These are phyloP conservation scores for Oreochromis tanganicae DNA, from an alignment of 2,113 vertebrate species.

Conservation along the genomic window DNA sequence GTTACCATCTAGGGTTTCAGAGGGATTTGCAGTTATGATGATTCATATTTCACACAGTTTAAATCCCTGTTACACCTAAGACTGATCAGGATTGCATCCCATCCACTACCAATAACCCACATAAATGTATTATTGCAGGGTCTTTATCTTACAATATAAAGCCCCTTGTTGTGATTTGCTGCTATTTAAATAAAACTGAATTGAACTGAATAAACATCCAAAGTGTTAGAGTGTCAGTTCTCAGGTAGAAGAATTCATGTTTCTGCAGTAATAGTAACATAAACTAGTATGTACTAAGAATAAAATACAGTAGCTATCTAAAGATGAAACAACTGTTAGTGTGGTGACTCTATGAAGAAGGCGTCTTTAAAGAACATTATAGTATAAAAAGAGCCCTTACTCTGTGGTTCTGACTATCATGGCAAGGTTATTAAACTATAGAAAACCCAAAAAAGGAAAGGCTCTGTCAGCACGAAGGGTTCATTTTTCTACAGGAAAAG, in stretches of 20 bases:
- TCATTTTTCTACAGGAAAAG: neutral
- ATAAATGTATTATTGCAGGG: neutral
- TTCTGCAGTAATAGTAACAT: neutral
- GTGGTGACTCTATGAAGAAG: neutral
- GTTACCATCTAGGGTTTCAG: neutral
- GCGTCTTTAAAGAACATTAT: neutral
- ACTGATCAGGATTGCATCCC: neutral
- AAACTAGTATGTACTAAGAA: neutral
- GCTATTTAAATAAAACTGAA: neutral
- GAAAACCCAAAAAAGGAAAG: neutral
- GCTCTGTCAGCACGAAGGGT: neutral
- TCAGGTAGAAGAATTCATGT: neutral
- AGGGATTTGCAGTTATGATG: neutral
- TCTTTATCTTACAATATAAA: neutral
- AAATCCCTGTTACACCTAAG: neutral
- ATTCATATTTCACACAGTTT: neutral
- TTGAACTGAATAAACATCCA: neutral
- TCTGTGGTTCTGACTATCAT: neutral
- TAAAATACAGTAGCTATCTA: neutral
- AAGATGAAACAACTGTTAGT: neutral
- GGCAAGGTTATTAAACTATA: neutral
- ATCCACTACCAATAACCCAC: neutral
- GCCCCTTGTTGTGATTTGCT: neutral
- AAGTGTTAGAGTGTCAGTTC: neutral
- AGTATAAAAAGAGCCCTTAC: neutral